These are phyloP conservation scores for Galbula dea DNA, from an alignment of 2,113 vertebrate genomes.

Conservation along the genomic window DNA sequence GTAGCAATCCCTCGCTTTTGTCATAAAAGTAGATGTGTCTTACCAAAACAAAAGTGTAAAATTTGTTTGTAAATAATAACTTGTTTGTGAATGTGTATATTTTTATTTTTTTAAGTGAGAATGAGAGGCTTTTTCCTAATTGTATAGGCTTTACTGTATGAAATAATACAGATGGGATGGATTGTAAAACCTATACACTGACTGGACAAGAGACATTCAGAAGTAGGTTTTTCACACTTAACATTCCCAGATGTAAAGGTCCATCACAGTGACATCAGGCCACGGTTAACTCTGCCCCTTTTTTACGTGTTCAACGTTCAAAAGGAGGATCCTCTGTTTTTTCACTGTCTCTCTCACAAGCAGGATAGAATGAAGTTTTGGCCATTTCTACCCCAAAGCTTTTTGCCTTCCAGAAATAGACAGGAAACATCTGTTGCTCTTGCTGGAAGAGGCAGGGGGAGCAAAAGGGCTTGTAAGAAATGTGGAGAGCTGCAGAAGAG, in stretches of 20 bases:
- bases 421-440: not conserved
- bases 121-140: accelerated
- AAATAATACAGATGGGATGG: not conserved
- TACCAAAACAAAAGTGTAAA: not conserved
- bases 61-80: not conserved
- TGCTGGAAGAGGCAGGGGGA: not conserved
- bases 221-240: not conserved
- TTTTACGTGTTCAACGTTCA: accelerated
- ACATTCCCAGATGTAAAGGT: not conserved
- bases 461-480: not conserved
- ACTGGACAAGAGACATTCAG: not conserved
- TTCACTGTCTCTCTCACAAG: not conserved
- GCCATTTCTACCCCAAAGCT: not conserved
- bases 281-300: not conserved
- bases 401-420: not conserved
- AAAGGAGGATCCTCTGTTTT: not conserved
- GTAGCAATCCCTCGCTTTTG: not conserved
- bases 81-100: not conserved
- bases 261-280: not conserved
- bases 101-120: not conserved
- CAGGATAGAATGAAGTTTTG: not conserved
- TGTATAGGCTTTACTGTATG: not conserved
- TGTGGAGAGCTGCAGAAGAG: not conserved
- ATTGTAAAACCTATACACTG: not conserved
- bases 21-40: not conserved